A percentile compares a stretch with the other conserved stretches of the same genome.
phyloP scores from a whole-genome alignment of 2,113 vertebrate species.

The Xiphorhynchus elegans region DNA sequence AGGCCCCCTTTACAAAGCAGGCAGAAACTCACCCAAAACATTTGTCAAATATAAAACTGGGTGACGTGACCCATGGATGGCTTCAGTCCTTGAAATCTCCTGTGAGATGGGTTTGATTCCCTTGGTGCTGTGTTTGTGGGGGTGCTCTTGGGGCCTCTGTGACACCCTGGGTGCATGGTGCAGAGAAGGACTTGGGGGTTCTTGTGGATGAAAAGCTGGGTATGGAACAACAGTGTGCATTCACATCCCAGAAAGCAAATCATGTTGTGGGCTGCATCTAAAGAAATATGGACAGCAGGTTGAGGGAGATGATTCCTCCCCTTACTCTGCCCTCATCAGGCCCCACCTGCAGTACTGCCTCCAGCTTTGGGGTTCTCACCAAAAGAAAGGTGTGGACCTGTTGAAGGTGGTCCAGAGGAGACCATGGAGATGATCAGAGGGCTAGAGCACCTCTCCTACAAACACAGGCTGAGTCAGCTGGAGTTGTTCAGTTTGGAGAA shows the following conservation, averaged over 20 bases:
- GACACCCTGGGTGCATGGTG: neutral
- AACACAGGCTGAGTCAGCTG: neutral
- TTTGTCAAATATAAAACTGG: neutral
- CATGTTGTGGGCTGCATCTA: neutral
- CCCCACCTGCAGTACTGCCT: neutral
- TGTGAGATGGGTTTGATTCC: neutral
- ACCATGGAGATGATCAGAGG: no score
- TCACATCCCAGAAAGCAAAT: neutral
- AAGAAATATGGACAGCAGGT: neutral
- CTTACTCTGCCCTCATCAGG: neutral
- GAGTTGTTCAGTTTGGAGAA: neutral
- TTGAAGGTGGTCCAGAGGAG: neutral
- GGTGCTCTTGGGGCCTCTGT: neutral
- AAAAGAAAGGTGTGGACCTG: neutral
- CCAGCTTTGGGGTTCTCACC: neutral
- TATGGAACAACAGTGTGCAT: neutral
- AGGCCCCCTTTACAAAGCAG: neutral
- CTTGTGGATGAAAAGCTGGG: neutral
- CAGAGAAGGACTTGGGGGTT: neutral
- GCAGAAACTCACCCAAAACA: neutral
- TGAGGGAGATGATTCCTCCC: neutral
- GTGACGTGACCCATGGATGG: rapidly evolving
- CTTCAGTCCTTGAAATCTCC: neutral
- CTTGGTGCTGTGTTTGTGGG: neutral
- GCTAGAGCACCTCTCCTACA: neutral